phyloP scores from a whole-genome alignment of 1,140 invertebrate species.

The Drosophila erecta region DNA sequence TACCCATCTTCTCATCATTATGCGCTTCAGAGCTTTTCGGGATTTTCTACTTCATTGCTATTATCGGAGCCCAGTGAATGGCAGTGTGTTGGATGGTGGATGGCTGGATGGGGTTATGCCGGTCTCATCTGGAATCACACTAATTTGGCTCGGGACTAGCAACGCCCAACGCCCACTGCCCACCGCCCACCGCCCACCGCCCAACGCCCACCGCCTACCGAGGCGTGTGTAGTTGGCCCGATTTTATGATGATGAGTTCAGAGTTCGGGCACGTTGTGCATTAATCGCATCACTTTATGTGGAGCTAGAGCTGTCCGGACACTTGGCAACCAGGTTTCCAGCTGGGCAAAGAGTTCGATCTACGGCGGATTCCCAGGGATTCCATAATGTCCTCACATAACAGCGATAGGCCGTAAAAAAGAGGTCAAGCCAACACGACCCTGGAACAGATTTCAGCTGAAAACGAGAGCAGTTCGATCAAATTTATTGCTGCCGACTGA shows the following conservation, averaged over 20 bases:
- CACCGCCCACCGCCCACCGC: conserved; percentile 11
- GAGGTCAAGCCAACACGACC: conserved; percentile 38
- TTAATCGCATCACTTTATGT: conserved; percentile 64
- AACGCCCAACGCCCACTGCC: conserved; percentile 7
- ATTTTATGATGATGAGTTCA: conserved; percentile 82
- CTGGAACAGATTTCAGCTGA: conserved; percentile 55
- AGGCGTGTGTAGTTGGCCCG: conserved; percentile 59
- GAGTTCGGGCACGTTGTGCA: conserved; percentile 76
- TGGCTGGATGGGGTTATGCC: conserved; percentile 55
- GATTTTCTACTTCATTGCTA: conserved; percentile 81
- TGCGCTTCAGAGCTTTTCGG: conserved; percentile 71
- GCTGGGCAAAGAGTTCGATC: conserved; percentile 57
- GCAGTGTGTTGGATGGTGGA: conserved; percentile 47
- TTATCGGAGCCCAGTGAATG: conserved; percentile 60
- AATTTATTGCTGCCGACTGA: conserved; percentile 58
- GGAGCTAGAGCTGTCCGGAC: conserved; percentile 7
- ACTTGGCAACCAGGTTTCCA: conserved; percentile 19
- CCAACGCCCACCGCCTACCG: conserved; percentile 1
- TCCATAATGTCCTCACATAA: conserved; percentile 54
- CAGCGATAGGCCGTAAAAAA: conserved; percentile 43
- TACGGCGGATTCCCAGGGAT: conserved; percentile 50
- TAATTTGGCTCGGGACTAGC: conserved; percentile 64
- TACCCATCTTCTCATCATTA: conserved; percentile 49
- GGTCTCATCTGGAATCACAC: conserved; percentile 67
- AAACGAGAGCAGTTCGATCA: conserved; percentile 73